phyloP scores from a whole-genome alignment of 2,113 vertebrate genomes.

The Pteropus alecto region DNA sequence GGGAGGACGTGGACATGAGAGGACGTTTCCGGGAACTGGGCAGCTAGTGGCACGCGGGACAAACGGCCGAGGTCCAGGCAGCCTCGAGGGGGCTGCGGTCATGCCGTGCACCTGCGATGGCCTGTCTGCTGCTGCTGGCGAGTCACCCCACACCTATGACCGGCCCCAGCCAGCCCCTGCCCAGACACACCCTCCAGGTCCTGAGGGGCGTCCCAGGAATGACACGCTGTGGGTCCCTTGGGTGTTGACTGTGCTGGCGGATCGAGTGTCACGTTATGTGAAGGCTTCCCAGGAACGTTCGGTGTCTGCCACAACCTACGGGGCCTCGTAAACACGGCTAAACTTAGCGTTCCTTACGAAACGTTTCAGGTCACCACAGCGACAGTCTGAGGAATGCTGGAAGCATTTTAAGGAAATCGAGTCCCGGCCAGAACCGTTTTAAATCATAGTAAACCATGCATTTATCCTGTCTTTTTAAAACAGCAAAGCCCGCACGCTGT shows the following conservation, averaged over 20 bases:
- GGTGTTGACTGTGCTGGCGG: fast-evolving
- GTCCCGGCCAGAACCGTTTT: background rate
- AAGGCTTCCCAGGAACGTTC: fast-evolving
- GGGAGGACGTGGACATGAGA: fast-evolving
- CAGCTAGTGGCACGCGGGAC: no score
- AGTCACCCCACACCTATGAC: background rate
- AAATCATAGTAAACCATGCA: fast-evolving
- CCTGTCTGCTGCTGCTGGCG: fast-evolving
- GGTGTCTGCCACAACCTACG: fast-evolving
- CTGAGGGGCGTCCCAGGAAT: fast-evolving
- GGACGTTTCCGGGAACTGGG: no score
- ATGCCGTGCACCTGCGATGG: fast-evolving
- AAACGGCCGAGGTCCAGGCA: fast-evolving
- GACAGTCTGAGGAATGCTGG: no score
- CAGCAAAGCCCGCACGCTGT: background rate
- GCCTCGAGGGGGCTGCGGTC: fast-evolving
- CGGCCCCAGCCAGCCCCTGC: background rate
- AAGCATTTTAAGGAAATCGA: no score
- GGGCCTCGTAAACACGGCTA: fast-evolving
- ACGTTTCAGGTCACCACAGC: background rate
- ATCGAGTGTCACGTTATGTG: fast-evolving
- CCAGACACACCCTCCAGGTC: fast-evolving
- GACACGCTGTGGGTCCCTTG: fast-evolving
- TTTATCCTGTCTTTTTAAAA: background rate
- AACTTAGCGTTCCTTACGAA: background rate